Evolutionary conservation across 2,113 vertebrate species (phyloP), one percentile per base, ranked within the genome.

Genomic region (Salvator merianae): DNA sequence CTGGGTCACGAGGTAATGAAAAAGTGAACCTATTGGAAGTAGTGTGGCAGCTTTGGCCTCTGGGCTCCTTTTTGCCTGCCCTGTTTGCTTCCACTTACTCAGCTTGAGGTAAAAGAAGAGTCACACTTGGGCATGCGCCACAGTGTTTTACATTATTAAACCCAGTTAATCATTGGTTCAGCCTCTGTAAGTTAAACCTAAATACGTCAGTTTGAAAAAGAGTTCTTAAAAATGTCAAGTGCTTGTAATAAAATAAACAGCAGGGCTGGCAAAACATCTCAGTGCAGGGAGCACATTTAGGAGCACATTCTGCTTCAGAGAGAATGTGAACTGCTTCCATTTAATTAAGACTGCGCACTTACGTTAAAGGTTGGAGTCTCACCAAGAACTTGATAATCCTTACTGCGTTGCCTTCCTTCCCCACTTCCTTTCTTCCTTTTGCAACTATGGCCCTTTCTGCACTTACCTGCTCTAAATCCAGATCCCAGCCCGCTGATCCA

Each of bases 171-270:
- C 65, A 86, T 77, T 82, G 47, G 30, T 77, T 77, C 66, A 47
- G 26, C 28, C 38, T 22, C 81, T 80, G 40, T 40, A 63, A 73
- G 43, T 66, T n/a, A 74, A 69, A 80, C 79, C 59, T 43, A 73
- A 75, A 53, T 87, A 68, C 87, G 34, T 90, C 24, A 59, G 50
- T 40, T 84, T 86, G 32, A 90, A 89, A 84, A 84, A 40, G 63
- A n/a, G 47, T 88, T 24, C 70, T 76, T 68, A 63, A 68, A 73
- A 81, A 81, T 77, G 62, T 81, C 89, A 79, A 74, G 66, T 84
- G 62, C 68, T 90, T 77, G 77, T 85, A 81, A 69, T 76, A 34
- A 88, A 83, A 12, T 22, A 18, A 7, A 16, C 62, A 66, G n/a
- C 43, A 30, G 38, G 1, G 73, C 18, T 66, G 43, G 43, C 63